Base-by-base conservation (phyloP, 2,888 invertebrate species). In the Marronus borbonicus region DNA sequence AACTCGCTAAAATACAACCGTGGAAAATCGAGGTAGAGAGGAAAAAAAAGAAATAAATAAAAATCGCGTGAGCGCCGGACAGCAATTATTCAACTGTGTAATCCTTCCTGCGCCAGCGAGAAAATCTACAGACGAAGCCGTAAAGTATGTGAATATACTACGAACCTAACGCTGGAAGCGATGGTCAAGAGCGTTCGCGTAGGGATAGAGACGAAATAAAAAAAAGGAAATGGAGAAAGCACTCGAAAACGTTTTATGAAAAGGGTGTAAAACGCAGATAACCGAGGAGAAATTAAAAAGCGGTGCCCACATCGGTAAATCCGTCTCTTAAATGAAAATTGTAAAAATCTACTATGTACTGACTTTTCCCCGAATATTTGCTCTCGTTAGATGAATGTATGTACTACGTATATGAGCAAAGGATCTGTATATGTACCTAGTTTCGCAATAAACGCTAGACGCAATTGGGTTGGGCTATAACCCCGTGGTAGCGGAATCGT, bases 11-110 rank as follows among this genome's bases (percentile, higher is more conserved):
- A 58, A 58, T 12, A 44, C 44, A 12, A 12, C 44, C 44, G 12
- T 3, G 44, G 24, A 20, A 58, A 58, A 20, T 8, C 36, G 31
- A 60, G 55, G 10, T 31, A 55, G 28, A 72, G 17, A 36, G 28
- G 60, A 4, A 64, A 28, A n/a, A 36, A 64, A 31, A 64, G 31
- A 31, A 36, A 31, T 64, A 64, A 8, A 64, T 64, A 64, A 39
- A 64, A 36, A 64, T 44, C 20, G 60, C 28, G 24, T 20, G 28
- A 36, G 28, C 5, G 17, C 64, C 36, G 64, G 39, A 64, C 64
- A 36, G 64, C 36, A 64, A 64, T 64, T 64, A 64, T 64, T 64
- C 64, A 64, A 64, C 20, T n/a, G n/a, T 31, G n/a, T 64, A 64
- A 64, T 64, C 64, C 64, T 10, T 64, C 36, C 5, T 52, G 52